Conservation (phyloP, 2,113 vertebrate species). For the Sardina pilchardus region DNA sequence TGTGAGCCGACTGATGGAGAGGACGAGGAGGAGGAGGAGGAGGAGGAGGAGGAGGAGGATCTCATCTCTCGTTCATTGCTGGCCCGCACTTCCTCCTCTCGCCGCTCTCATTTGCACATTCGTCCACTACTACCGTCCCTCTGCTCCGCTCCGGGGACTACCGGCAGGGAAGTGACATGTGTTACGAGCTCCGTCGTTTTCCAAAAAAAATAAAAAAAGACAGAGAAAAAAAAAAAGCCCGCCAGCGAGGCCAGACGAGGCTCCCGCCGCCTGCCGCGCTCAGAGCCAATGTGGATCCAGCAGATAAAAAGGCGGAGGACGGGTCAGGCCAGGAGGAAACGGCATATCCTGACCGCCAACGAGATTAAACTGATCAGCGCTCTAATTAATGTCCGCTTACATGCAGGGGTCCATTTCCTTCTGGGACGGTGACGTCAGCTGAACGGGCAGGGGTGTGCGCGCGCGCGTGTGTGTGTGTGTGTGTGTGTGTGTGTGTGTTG, state of each 20-base stretch:
- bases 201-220: background rate
- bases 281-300: background rate
- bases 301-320: background rate
- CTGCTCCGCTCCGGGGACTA: background rate
- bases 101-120: background rate
- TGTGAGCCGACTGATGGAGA: conserved; percentile 23
- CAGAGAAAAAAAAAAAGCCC: too few species aligned
- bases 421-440: background rate
- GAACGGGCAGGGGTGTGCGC: background rate
- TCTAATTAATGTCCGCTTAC: conserved; percentile 11
- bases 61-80: background rate
- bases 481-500: conserved; percentile 4
- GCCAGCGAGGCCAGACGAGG: background rate
- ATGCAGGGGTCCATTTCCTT: background rate
- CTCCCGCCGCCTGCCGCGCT: too few species aligned
- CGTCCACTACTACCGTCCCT: background rate
- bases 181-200: background rate
- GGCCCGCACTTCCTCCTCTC: background rate
- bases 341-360: background rate
- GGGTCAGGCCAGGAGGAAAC: background rate
- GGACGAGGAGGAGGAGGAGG: too few species aligned
- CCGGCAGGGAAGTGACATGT: background rate
- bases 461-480: background rate
- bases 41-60: too few species aligned
- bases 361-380: background rate